Evolutionary conservation across 2,888 invertebrate species (phyloP).

Genomic region (Euproctis similis): DNA sequence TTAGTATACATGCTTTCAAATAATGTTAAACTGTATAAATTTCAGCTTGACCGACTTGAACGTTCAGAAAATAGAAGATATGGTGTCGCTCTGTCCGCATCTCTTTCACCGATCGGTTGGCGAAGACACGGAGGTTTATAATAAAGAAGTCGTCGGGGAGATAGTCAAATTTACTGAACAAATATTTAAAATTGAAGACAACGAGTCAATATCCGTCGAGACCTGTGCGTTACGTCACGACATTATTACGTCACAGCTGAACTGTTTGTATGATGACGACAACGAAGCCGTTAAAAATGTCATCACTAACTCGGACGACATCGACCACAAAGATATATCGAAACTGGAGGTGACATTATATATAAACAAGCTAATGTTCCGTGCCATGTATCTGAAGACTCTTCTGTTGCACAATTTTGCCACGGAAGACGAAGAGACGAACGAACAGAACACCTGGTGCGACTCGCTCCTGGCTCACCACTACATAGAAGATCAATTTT

Average conservation of each 20-base stretch:
- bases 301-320: slow-evolving; percentile 12
- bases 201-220: slow-evolving; percentile 9
- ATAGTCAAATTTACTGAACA: slow-evolving; percentile 15
- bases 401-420: slow-evolving; percentile 21
- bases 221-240: slow-evolving; percentile 32
- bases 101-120: slow-evolving; percentile 16
- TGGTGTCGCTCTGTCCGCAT: slow-evolving; percentile 32
- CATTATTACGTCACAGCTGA: slow-evolving; percentile 31
- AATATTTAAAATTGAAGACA: slow-evolving; percentile 11
- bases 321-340: slow-evolving; percentile 19
- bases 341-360: slow-evolving; percentile 24
- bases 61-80: slow-evolving; percentile 30
- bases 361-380: slow-evolving; percentile 28
- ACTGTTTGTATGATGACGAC: slow-evolving; percentile 38
- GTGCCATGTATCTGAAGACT: slow-evolving; percentile 29
- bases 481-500: slow-evolving; percentile 24
- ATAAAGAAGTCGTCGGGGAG: slow-evolving; percentile 12
- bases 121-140: slow-evolving; percentile 11
- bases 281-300: slow-evolving; percentile 23
- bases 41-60: slow-evolving; percentile 30
- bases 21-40: not conserved
- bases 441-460: slow-evolving; percentile 20
- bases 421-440: slow-evolving; percentile 13
- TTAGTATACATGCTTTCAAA: too few relatives aligned
- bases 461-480: slow-evolving; percentile 21